Evolutionary conservation across 2,888 invertebrate genomes (phyloP).

Genomic region (Cybosia mesomella): DNA sequence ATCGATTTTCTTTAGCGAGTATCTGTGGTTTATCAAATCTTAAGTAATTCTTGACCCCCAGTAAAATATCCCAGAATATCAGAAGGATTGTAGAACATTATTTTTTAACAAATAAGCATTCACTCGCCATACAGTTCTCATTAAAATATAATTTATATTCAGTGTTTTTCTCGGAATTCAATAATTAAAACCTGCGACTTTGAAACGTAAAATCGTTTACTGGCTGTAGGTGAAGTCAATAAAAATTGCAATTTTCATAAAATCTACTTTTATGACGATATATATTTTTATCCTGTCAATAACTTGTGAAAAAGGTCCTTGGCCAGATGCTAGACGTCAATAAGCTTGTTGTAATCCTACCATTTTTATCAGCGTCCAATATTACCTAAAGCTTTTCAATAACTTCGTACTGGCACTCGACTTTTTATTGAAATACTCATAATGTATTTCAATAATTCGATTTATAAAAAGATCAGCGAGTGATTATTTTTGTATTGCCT

Average conservation of each 20-base stretch:
- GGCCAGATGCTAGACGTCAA: constrained; percentile 8
- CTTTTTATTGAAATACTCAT: constrained; percentile 7
- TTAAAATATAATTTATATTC: no score
- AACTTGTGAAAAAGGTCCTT: neutral
- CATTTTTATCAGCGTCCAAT: neutral
- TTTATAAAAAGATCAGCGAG: neutral
- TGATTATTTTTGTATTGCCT: neutral
- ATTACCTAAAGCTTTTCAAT: neutral
- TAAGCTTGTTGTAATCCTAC: neutral
- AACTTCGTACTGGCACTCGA: neutral
- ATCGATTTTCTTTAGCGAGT: no score
- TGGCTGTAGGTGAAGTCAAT: neutral
- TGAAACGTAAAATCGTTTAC: neutral
- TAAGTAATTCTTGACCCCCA: no score
- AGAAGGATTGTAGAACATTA: no score
- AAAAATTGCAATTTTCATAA: constrained; percentile 8
- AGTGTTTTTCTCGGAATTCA: no score
- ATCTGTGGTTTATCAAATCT: no score
- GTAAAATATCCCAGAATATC: no score
- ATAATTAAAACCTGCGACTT: neutral
- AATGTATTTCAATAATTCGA: neutral
- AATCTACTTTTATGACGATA: constrained; percentile 10
- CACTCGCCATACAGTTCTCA: no score
- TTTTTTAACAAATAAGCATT: no score
- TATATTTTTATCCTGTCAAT: constrained; percentile 9